phyloP scores from a whole-genome alignment of 2,113 vertebrate genomes.

The Pterophyllum scalare region DNA sequence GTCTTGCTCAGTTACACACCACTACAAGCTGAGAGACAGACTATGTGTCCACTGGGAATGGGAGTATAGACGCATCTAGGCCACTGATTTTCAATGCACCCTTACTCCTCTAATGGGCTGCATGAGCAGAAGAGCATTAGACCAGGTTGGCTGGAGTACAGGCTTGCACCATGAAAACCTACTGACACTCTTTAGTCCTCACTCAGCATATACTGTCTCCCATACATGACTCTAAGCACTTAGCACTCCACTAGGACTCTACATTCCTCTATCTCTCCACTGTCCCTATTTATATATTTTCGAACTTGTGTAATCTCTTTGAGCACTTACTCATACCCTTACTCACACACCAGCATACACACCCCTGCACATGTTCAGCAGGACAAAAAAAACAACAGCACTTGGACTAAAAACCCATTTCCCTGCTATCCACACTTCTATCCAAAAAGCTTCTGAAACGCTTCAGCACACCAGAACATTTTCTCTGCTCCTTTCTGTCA shows the following conservation, averaged over 20 bases:
- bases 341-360: constrained; percentile 28
- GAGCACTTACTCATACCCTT: constrained; percentile 34
- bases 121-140: constrained; percentile 31
- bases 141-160: constrained; percentile 23
- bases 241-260: constrained; percentile 30
- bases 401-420: constrained; percentile 37
- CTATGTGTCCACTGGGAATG: constrained; percentile 3
- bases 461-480: constrained; percentile 16
- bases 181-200: constrained; percentile 27
- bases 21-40: constrained; percentile 44
- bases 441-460: constrained; percentile 34
- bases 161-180: constrained; percentile 10
- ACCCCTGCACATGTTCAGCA: constrained; percentile 11
- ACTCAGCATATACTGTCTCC: constrained; percentile 10
- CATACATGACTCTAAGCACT: constrained; percentile 23
- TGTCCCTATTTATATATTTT: constrained; percentile 32
- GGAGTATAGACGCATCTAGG: constrained; percentile 48
- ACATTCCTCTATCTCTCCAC: constrained; percentile 1
- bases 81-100: constrained; percentile 72
- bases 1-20: constrained; percentile 41
- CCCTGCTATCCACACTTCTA: background rate
- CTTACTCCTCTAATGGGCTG: constrained; percentile 56
- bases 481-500: constrained; percentile 23
- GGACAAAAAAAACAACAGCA: constrained; percentile 17
- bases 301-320: constrained; percentile 15